Evolutionary conservation across 1,140 invertebrate genomes (phyloP).

Genomic region (Homalodisca vitripennis): DNA sequence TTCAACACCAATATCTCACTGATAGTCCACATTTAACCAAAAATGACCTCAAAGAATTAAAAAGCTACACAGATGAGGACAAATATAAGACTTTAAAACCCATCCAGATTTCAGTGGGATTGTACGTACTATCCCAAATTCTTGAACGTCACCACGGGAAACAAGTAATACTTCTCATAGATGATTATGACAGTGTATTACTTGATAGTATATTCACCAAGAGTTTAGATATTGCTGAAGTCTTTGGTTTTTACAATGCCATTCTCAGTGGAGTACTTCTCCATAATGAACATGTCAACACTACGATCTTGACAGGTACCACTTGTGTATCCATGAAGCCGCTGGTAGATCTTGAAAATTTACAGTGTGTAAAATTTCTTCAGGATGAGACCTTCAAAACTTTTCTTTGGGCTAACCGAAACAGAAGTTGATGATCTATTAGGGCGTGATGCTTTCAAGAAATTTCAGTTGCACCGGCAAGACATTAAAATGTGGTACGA

Average conservation of each 20-base stretch:
- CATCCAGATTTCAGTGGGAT: not conserved
- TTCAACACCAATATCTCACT: not conserved
- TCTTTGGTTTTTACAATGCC: not conserved
- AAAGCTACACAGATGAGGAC: not conserved
- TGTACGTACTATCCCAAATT: not conserved
- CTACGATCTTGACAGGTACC: not conserved
- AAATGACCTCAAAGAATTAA: not conserved
- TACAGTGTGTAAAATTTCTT: conserved; percentile 3
- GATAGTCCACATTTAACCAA: not conserved
- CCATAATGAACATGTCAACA: not conserved
- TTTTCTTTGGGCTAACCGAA: not conserved
- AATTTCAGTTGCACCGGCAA: not conserved
- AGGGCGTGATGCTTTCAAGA: not conserved
- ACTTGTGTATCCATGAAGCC: not conserved
- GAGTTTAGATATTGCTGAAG: not conserved
- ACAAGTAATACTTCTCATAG: not conserved
- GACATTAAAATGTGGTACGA: not conserved
- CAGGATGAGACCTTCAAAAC: not conserved
- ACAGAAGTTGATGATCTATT: not conserved
- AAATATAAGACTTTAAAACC: not conserved
- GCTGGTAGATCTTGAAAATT: not conserved
- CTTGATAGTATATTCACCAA: not conserved
- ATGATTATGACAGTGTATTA: not conserved
- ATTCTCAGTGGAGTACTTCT: not conserved
- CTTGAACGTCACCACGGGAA: not conserved